Conservation (phyloP, 2,888 invertebrate species). For the Elysia crispata region DNA sequence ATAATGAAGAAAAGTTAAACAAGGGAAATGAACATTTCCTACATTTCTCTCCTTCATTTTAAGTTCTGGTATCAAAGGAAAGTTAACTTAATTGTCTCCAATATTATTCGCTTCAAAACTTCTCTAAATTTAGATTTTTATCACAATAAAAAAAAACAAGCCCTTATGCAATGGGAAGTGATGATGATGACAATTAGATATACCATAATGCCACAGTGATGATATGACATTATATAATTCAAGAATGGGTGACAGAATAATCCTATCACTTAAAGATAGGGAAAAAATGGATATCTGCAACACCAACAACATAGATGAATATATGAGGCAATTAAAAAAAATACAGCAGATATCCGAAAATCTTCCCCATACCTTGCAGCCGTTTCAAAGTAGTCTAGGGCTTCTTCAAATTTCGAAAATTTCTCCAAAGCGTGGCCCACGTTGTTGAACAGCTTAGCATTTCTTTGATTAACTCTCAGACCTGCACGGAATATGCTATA, state of each 20-base stretch:
- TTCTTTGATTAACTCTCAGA: slow-evolving; percentile 87
- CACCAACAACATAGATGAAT: not conserved
- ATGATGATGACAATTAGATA: no score
- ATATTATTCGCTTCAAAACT: no score
- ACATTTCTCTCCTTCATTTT: no score
- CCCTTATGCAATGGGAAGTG: no score
- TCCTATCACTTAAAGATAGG: not conserved
- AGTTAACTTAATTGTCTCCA: no score
- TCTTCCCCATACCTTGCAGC: slow-evolving; percentile 83
- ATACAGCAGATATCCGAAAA: not conserved
- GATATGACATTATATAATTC: not conserved
- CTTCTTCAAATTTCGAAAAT: slow-evolving; percentile 84
- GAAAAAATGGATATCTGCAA: not conserved
- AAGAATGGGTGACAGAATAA: not conserved
- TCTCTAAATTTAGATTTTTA: no score
- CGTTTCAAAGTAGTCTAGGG: slow-evolving; percentile 92
- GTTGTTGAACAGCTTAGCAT: slow-evolving; percentile 97
- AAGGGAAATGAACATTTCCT: no score
- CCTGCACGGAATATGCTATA: slow-evolving; percentile 96
- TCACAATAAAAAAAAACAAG: no score
- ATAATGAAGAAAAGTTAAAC: no score
- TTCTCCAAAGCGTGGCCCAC: slow-evolving; percentile 96
- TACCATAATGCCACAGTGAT: not conserved
- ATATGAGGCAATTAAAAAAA: not conserved
- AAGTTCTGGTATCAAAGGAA: no score